A percentile compares a stretch with the other conserved stretches of the same genome.
Conservation (phyloP, 2,797 vertebrate species). For the Trachops cirrhosus region DNA sequence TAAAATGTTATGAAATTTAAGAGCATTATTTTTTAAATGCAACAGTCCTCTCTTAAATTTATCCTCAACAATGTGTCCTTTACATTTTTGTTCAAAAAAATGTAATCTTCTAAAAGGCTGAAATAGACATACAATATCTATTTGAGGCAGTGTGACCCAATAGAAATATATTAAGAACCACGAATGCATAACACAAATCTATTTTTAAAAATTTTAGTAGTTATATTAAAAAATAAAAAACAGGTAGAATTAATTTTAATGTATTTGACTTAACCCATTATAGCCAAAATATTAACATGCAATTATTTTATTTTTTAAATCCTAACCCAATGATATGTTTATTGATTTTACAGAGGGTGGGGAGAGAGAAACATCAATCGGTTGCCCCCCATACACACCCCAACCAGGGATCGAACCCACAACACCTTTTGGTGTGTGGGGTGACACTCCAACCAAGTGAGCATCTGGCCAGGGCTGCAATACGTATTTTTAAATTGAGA, state of each 20-base stretch:
- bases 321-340: background rate
- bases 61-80: background rate
- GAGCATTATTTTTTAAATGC: background rate
- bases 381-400: background rate
- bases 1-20: slow-evolving; percentile 30
- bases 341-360: background rate
- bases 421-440: background rate
- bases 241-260: background rate
- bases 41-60: background rate
- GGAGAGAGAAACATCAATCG: background rate
- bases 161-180: background rate
- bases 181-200: background rate
- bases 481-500: background rate
- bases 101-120: background rate
- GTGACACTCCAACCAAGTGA: background rate
- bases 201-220: background rate
- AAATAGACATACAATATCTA: background rate
- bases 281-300: background rate
- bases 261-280: slow-evolving; percentile 4
- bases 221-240: slow-evolving; percentile 12
- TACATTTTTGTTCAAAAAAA: background rate
- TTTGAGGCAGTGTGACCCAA: background rate
- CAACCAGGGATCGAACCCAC: background rate
- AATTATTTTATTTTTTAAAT: background rate
- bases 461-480: background rate